Conservation (phyloP, 2,797 vertebrate genomes). For the Malacoraja senta region DNA sequence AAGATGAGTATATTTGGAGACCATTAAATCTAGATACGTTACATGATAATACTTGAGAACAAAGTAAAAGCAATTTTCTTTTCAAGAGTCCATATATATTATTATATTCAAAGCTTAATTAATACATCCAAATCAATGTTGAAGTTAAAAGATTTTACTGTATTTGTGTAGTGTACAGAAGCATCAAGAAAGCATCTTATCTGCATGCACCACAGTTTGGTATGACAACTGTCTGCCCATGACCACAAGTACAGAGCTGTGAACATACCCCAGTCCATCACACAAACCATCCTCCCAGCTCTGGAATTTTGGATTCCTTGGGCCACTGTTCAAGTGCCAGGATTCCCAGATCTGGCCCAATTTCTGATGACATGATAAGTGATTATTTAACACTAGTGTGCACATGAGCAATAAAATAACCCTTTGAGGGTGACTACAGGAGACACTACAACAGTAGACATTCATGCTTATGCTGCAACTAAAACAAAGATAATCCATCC, state of each 20-base stretch:
- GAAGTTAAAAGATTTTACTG: neutral
- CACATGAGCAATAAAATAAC: neutral
- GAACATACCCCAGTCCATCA: no score
- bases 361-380: neutral
- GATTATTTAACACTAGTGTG: neutral
- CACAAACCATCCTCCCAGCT: no score
- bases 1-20: neutral
- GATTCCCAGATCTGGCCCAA: no score
- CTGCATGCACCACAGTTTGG: no score
- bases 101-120: neutral
- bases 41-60: neutral
- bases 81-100: neutral
- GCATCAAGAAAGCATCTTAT: no score
- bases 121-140: neutral
- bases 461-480: neutral
- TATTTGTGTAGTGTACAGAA: neutral
- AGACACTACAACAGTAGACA: neutral
- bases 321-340: no score
- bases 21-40: neutral
- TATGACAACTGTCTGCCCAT: no score
- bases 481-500: neutral
- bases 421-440: neutral
- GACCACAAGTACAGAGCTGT: no score
- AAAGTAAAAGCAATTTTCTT: neutral
- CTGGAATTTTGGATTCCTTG: no score